Evolutionary conservation across 2,797 vertebrate genomes (phyloP).

Genomic region (Sebastes kiyomatsui): DNA sequence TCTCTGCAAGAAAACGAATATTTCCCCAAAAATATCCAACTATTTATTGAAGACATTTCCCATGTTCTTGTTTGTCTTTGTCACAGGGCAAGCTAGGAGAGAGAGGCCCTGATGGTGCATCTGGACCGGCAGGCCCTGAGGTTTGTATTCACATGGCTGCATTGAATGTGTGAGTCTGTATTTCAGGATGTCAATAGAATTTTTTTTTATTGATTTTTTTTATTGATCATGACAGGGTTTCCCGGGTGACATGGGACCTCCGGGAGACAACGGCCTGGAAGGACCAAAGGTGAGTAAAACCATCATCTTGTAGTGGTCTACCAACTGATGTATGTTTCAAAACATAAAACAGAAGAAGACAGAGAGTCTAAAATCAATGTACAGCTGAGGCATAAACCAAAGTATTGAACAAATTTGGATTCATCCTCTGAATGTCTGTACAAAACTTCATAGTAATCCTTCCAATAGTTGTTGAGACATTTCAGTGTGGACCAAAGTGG

Average conservation of each 20-base stretch:
- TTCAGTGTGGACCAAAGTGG: background rate
- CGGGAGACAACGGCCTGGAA: constrained; percentile 95
- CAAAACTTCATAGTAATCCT: background rate
- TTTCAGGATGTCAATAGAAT: background rate
- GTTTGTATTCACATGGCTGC: constrained; percentile 70
- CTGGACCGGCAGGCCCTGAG: constrained; percentile 92
- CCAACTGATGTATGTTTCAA: background rate
- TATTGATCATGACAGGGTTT: constrained; percentile 86
- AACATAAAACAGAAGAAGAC: background rate
- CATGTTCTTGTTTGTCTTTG: constrained; percentile 10
- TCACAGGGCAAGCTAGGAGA: constrained; percentile 91
- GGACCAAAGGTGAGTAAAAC: constrained; percentile 90
- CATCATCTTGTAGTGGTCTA: background rate
- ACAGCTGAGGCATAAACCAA: background rate
- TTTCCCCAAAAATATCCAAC: background rate
- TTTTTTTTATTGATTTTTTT: background rate
- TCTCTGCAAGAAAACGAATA: background rate
- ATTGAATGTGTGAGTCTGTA: background rate
- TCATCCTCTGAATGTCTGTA: background rate
- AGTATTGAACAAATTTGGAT: background rate
- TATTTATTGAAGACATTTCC: background rate
- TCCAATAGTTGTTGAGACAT: background rate
- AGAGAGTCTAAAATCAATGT: no score
- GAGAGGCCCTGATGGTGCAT: constrained; percentile 88
- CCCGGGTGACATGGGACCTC: constrained; percentile 96